Conservation (phyloP, 2,888 invertebrate genomes). For the Nymphalis urticae region DNA sequence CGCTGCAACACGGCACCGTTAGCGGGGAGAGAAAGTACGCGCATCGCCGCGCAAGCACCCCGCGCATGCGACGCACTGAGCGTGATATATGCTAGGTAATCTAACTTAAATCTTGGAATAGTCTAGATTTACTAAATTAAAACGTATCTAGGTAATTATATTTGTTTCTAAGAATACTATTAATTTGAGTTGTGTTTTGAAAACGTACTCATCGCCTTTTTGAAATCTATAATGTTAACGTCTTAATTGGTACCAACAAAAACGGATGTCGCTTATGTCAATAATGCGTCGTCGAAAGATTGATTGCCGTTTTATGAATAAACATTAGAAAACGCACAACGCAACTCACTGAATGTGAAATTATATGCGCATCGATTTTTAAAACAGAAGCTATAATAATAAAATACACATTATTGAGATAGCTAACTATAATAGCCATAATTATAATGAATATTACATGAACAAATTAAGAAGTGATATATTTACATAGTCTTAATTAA, state of each 20-base stretch:
- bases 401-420: constrained; percentile 1
- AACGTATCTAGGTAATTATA: constrained; percentile 10
- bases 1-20: constrained; percentile 63
- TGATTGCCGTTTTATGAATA: constrained; percentile 26
- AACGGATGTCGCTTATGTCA: constrained; percentile 22
- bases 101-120: constrained; percentile 29
- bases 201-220: neutral
- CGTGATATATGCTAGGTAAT: constrained; percentile 32
- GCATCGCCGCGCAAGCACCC: constrained; percentile 58
- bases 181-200: neutral
- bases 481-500: too few species aligned
- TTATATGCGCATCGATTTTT: constrained; percentile 26
- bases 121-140: constrained; percentile 31
- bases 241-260: constrained; percentile 22
- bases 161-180: neutral
- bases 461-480: too few species aligned
- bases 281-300: constrained; percentile 21
- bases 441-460: neutral
- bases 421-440: neutral
- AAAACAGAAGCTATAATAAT: constrained; percentile 14
- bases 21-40: constrained; percentile 71
- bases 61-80: constrained; percentile 32
- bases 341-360: constrained; percentile 14
- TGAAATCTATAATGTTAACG: neutral
- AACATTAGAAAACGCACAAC: constrained; percentile 35